Evolutionary conservation across 2,113 vertebrate species (phyloP), one percentile per base, ranked within the genome.

Genomic region (Amphilophus citrinellus): DNA sequence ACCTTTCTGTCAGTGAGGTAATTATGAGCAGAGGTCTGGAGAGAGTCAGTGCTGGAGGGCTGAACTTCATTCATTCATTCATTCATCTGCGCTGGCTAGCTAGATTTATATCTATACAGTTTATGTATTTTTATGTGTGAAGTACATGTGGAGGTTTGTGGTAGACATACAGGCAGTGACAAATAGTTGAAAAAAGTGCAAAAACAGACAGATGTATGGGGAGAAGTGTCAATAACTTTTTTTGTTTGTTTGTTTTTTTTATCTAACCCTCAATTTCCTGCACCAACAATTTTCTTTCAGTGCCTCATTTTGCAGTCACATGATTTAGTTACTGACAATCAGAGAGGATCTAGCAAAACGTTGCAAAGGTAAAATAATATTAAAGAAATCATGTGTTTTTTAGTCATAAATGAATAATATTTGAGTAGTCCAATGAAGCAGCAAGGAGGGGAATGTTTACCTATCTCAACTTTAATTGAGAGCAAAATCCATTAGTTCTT

Each of bases 381-480:
- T 58, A 32, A 37, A 66, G 5, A 76, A 62, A 27, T 53, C 62
- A 5, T 80, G 13, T 17, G 24, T 60, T 75, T 68, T 68, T 20
- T 24, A 24, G n/a, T 39, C 35, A 53, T 68, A 37, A 57, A 84
- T 80, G 4, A 15, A 80, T n/a, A 61, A 80, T 66, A 82, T 84
- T 68, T 84, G 57, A 84, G 27, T 35, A 65, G 10, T n/a, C 47
- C 50, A 88, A 83, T 58, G 56, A 83, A 85, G 80, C 59, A 60
- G n/a, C 24, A 50, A 80, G 32, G 50, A 60, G 39, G 22, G 39
- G 14, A 66, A 77, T 89, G 82, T 91, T 88, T 90, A 79, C 76
- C 65, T 62, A 82, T 89, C 87, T 89, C 71, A 59, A 20, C 71
- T 89, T 77, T 87, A 87, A 87, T 84, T 89, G 47, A 80, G 27